Conservation (phyloP, 2,888 invertebrate genomes). For the Folsomia candida region DNA sequence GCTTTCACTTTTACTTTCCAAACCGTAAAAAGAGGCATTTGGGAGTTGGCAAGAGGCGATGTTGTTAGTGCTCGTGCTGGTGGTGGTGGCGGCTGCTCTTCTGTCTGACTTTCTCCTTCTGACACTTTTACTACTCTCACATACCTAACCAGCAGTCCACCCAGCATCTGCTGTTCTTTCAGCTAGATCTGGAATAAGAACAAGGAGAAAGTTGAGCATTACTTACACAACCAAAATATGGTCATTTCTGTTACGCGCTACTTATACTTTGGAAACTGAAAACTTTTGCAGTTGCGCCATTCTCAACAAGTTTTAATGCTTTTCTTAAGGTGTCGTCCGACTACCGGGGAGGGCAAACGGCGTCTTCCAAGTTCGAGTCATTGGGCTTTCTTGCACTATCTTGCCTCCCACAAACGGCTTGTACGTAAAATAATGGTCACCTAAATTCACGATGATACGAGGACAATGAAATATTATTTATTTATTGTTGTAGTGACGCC, state of each 20-base stretch:
- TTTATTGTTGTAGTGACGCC: no score
- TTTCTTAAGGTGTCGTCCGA: slow-evolving; percentile 34
- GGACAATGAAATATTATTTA: no score
- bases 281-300: background rate
- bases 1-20: background rate
- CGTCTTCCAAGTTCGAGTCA: slow-evolving; percentile 42
- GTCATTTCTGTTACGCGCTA: background rate
- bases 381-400: slow-evolving; percentile 48
- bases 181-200: no score
- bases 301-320: slow-evolving; percentile 12
- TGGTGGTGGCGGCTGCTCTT: no score
- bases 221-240: background rate
- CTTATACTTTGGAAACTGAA: background rate
- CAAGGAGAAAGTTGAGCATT: background rate
- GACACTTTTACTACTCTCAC: background rate
- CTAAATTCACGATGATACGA: no score
- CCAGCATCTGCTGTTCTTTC: background rate
- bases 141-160: background rate
- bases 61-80: no score
- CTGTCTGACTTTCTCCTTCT: background rate
- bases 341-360: slow-evolving; percentile 34
- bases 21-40: background rate
- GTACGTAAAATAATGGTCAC: no score
- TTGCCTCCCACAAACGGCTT: slow-evolving; percentile 48
- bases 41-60: background rate